Conservation (phyloP, 2,113 vertebrate genomes). For the Myodes glareolus region DNA sequence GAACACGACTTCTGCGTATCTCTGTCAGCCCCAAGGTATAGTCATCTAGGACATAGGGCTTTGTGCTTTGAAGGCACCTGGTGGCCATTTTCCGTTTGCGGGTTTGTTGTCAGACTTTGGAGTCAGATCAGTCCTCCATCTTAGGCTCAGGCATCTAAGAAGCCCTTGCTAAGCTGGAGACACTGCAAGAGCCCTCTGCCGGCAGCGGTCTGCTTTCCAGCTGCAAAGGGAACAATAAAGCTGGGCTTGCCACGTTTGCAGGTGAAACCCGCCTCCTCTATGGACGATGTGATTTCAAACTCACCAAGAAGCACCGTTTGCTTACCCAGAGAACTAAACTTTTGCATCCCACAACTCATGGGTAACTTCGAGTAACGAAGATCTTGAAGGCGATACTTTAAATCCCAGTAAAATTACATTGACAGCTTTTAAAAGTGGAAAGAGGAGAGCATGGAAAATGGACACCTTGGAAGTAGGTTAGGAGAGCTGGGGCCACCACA, state of each 20-base stretch:
- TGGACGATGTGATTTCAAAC: background rate
- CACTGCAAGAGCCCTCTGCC: fast-evolving
- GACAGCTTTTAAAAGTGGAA: background rate
- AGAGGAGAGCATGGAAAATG: background rate
- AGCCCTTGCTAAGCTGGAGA: background rate
- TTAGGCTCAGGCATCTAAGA: background rate
- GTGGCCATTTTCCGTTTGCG: background rate
- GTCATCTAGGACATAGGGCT: background rate
- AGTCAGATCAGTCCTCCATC: background rate
- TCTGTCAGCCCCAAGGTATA: background rate
- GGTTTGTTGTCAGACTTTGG: slow-evolving; percentile 17
- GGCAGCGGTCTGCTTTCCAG: background rate
- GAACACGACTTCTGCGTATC: background rate
- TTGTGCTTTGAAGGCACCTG: background rate
- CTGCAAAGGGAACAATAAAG: background rate
- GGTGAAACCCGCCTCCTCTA: background rate
- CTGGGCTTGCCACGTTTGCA: background rate
- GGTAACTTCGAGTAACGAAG: slow-evolving; percentile 13
- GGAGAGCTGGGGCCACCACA: background rate
- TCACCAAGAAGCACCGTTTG: background rate
- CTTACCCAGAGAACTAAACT: background rate
- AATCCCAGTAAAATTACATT: background rate
- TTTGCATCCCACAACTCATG: background rate
- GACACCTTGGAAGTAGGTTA: background rate
- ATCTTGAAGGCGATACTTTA: background rate